A percentile compares a stretch with the other conserved stretches of the same genome.
phyloP scores from a whole-genome alignment of 2,888 invertebrate genomes.

The Lasioglossum leucozonium region DNA sequence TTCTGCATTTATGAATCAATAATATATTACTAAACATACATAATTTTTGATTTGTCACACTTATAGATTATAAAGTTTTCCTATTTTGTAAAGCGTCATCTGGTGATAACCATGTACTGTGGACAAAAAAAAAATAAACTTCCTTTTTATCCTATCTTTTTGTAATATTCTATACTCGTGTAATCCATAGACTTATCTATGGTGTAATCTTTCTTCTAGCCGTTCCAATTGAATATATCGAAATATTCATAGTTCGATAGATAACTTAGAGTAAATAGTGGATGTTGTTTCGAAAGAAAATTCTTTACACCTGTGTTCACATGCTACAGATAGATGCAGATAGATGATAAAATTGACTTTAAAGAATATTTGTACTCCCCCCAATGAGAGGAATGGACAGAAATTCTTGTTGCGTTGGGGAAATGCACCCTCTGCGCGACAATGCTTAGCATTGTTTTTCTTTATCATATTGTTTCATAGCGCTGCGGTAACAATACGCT shows the following conservation, averaged over 20 bases:
- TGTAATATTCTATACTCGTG: too few relatives aligned
- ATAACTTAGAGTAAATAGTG: too few relatives aligned
- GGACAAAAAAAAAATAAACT: background rate
- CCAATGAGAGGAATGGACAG: background rate
- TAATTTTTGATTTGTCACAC: too few relatives aligned
- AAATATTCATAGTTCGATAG: background rate
- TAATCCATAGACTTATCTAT: too few relatives aligned
- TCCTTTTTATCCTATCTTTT: too few relatives aligned
- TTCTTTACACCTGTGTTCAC: background rate
- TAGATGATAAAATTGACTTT: background rate
- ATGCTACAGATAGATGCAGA: background rate
- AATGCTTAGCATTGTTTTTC: background rate
- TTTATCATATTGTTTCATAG: conserved; percentile 3
- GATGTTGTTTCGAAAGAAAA: background rate
- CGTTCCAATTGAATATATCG: background rate
- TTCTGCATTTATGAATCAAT: too few relatives aligned
- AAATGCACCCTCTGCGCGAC: background rate
- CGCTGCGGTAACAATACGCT: conserved; percentile 28
- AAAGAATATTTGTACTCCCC: background rate
- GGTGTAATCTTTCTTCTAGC: background rate
- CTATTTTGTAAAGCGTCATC: background rate
- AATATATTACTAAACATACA: too few relatives aligned
- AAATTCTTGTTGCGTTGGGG: background rate
- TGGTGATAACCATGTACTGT: background rate
- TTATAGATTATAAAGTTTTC: too few relatives aligned